Evolutionary conservation across 2,113 vertebrate genomes (phyloP).

Genomic region (Alces alces): DNA sequence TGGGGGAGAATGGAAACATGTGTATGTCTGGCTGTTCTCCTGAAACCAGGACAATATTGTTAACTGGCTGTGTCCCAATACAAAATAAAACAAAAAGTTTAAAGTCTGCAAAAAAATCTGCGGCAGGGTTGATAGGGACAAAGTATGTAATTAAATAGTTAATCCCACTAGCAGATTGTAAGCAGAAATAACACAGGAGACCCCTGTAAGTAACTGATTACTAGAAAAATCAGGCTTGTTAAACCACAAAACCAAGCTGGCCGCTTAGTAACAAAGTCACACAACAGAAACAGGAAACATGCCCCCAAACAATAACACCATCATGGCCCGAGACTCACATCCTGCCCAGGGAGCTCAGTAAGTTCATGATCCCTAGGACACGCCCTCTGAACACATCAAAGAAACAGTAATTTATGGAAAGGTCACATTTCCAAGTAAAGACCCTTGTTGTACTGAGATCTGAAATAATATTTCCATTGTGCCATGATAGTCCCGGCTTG

Average conservation of each 20-base stretch:
- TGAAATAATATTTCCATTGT: neutral
- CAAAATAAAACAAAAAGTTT: neutral
- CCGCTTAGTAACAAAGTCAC: neutral
- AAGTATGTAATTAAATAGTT: neutral
- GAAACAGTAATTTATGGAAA: neutral
- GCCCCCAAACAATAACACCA: neutral
- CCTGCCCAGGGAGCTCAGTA: neutral
- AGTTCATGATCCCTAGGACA: neutral
- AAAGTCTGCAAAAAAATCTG: neutral
- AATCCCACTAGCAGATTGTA: neutral
- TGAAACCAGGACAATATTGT: neutral
- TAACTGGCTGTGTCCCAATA: neutral
- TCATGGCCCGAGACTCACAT: rapidly evolving
- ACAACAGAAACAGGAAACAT: rapidly evolving
- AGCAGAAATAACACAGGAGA: neutral
- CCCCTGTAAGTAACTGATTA: neutral
- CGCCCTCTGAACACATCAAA: neutral
- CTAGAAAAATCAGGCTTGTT: neutral
- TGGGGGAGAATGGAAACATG: neutral
- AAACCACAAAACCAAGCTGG: neutral
- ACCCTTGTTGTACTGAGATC: neutral
- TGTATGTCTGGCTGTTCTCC: rapidly evolving
- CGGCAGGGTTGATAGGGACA: neutral
- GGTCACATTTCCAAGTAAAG: neutral
- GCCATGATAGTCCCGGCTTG: rapidly evolving